phyloP scores from a whole-genome alignment of 1,140 invertebrate genomes.

The Apis dorsata region DNA sequence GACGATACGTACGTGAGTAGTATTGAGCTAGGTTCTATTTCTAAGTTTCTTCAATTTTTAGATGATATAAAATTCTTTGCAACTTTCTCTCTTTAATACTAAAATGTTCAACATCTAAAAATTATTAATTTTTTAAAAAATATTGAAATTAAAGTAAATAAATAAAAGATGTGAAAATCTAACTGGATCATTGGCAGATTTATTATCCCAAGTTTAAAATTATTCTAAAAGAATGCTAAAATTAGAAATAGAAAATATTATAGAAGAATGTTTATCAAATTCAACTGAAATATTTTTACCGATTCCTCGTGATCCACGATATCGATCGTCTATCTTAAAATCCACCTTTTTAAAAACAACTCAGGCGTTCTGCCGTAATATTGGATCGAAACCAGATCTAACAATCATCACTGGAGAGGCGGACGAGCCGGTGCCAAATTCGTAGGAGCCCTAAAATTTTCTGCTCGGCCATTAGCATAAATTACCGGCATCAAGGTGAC shows the following conservation, averaged over 20 bases:
- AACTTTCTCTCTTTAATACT: neutral
- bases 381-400: constrained; percentile 63
- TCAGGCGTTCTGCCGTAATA: constrained; percentile 56
- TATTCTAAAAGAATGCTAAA: too few species aligned
- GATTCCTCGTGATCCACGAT: too few species aligned
- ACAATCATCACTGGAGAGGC: constrained; percentile 63
- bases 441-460: constrained; percentile 59
- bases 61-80: neutral
- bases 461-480: constrained; percentile 71
- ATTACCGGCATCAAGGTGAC: constrained; percentile 68
- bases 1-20: neutral
- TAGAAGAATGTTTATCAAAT: neutral
- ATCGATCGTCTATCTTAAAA: neutral
- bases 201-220: too few species aligned
- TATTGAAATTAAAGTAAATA: too few species aligned
- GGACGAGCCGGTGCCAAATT: constrained; percentile 54
- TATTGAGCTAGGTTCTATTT: neutral
- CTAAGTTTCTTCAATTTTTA: neutral
- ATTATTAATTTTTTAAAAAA: too few species aligned
- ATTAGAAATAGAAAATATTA: too few species aligned
- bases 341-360: neutral
- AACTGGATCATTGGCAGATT: too few species aligned
- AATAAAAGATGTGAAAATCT: too few species aligned
- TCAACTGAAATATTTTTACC: neutral
- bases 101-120: too few species aligned